A percentile compares a stretch with the other conserved stretches of the same genome.
Evolutionary conservation across 2,888 invertebrate genomes (phyloP).

Genomic region (Hetaerina titia): DNA sequence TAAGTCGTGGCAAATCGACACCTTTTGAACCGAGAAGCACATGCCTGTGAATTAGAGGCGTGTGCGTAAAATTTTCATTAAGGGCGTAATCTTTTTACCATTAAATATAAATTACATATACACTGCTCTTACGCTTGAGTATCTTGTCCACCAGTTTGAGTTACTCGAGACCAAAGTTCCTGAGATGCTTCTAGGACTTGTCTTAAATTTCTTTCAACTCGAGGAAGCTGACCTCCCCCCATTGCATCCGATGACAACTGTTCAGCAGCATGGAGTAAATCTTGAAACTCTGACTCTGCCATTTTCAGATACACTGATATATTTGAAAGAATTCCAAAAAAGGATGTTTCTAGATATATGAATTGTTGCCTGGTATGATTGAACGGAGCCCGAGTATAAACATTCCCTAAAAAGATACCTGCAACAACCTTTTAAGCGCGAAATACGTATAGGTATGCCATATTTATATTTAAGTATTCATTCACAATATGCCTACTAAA

Average conservation of each 20-base stretch:
- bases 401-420: neutral
- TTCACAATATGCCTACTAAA: neutral
- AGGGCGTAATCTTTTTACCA: neutral
- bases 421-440: neutral
- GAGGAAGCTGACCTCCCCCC: conserved; percentile 84
- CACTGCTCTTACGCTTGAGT: conserved; percentile 89
- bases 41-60: conserved; percentile 81
- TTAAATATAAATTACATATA: neutral
- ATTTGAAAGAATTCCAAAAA: neutral
- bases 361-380: neutral
- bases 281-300: conserved; percentile 85
- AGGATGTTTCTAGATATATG: too few species aligned
- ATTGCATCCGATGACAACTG: conserved; percentile 94
- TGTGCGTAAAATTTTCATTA: conserved; percentile 50
- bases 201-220: conserved; percentile 91
- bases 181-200: conserved; percentile 96
- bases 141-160: conserved; percentile 90
- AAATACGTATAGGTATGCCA: neutral
- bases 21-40: conserved; percentile 94
- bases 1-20: conserved; percentile 94
- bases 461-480: neutral
- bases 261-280: conserved; percentile 94
- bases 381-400: neutral
- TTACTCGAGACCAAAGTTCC: conserved; percentile 91
- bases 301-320: conserved; percentile 69